Evolutionary conservation across 2,113 vertebrate genomes (phyloP).

Genomic region (Zingel zingel): DNA sequence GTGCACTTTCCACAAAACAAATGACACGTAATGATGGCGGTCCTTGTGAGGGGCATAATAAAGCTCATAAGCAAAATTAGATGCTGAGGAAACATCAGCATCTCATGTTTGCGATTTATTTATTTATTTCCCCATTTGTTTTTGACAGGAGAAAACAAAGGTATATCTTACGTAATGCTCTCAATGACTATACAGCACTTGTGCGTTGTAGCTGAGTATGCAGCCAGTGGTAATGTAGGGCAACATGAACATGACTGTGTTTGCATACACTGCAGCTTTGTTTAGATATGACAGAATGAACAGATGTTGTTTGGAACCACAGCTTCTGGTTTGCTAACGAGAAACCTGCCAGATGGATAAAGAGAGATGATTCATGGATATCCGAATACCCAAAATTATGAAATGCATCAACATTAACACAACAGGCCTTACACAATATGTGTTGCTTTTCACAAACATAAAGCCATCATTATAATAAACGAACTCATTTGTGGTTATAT

Average conservation of each 20-base stretch:
- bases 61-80: slow-evolving; percentile 20
- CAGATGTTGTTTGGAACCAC: slow-evolving; percentile 37
- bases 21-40: slow-evolving; percentile 42
- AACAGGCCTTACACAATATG: background rate
- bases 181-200: slow-evolving; percentile 26
- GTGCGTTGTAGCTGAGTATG: slow-evolving; percentile 4
- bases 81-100: slow-evolving; percentile 11
- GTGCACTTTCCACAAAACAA: slow-evolving; percentile 36
- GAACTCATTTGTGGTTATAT: too few species aligned
- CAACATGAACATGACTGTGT: slow-evolving; percentile 24
- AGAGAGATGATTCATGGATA: slow-evolving; percentile 1
- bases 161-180: slow-evolving; percentile 6
- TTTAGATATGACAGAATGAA: slow-evolving; percentile 28
- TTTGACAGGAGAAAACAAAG: background rate
- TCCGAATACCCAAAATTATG: background rate
- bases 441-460: background rate
- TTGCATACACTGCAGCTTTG: slow-evolving; percentile 36
- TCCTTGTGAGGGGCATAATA: slow-evolving; percentile 18
- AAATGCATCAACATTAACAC: background rate
- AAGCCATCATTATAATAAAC: too few species aligned
- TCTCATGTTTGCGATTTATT: slow-evolving; percentile 9
- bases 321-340: background rate
- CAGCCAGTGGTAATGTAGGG: slow-evolving; percentile 14
- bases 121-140: slow-evolving; percentile 20
- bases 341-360: background rate